These are phyloP conservation scores for Zelostemma sp. DNA, from an alignment of 1,140 invertebrate genomes.

Conservation along the genomic window DNA sequence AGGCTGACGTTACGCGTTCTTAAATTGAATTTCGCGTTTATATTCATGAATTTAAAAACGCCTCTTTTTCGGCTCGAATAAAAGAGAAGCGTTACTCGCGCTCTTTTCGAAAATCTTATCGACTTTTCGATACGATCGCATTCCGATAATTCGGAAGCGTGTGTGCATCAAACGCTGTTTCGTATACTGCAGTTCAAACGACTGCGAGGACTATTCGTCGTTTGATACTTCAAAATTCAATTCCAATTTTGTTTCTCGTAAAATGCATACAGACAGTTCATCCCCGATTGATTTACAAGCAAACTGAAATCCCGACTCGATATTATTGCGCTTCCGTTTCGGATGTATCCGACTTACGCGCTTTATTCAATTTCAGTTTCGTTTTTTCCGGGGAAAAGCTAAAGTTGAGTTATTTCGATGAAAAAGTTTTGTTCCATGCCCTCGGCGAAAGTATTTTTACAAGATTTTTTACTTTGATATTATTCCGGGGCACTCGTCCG, in stretches of 20 bases:
- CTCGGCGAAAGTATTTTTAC: conserved; percentile 2
- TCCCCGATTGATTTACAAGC: background rate
- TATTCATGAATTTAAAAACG: conserved; percentile 5
- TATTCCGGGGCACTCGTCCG: conserved; percentile 37
- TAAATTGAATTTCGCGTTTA: conserved; percentile 1
- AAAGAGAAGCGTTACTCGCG: background rate
- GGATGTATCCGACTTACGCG: background rate
- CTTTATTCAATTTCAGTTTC: no score
- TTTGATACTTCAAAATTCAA: conserved; percentile 1
- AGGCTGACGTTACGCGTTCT: background rate
- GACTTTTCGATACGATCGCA: background rate
- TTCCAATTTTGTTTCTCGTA: conserved; percentile 1
- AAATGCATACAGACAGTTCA: background rate
- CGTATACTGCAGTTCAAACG: no score
- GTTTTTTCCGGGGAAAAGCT: no score
- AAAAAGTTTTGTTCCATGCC: no score
- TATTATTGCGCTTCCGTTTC: background rate
- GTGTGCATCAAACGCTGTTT: background rate
- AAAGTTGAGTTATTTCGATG: no score
- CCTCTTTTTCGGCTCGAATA: conserved; percentile 1
- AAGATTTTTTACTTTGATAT: conserved; percentile 34
- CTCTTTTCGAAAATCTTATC: background rate
- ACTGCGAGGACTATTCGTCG: background rate
- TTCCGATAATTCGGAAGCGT: background rate
- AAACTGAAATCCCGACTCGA: background rate